phyloP scores from a whole-genome alignment of 2,888 invertebrate genomes.

The Aphidoletes aphidimyza region DNA sequence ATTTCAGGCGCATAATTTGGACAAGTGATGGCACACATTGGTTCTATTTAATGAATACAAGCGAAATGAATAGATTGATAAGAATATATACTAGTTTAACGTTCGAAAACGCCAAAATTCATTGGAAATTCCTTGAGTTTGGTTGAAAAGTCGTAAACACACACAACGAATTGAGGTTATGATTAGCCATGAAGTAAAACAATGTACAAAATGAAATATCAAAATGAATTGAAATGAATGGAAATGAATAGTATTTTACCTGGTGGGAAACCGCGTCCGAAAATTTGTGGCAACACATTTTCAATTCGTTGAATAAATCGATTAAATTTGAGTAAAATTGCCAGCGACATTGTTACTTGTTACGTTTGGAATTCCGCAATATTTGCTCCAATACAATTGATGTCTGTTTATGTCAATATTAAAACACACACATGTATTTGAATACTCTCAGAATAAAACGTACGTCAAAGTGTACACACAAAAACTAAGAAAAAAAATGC shows the following conservation, averaged over 20 bases:
- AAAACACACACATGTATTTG: not conserved
- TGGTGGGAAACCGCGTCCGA: conserved; percentile 67
- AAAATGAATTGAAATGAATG: too few species aligned
- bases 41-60: conserved; percentile 55
- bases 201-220: not conserved
- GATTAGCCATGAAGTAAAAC: not conserved
- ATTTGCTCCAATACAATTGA: not conserved
- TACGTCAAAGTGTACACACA: too few species aligned
- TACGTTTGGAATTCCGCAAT: not conserved
- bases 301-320: conserved; percentile 67
- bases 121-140: not conserved
- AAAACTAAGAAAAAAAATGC: too few species aligned
- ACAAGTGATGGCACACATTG: conserved; percentile 55
- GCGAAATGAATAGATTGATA: not conserved
- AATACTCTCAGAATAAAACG: too few species aligned
- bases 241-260: conserved; percentile 64
- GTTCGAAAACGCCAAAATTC: too few species aligned
- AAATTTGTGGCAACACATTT: conserved; percentile 60
- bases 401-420: not conserved
- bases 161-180: not conserved
- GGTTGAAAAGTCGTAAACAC: not conserved
- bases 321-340: conserved; percentile 63
- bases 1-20: conserved; percentile 5
- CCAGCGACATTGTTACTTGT: conserved; percentile 61
- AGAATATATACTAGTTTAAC: not conserved